These are phyloP conservation scores for Coendou prehensilis DNA, from an alignment of 2,797 vertebrate genomes.

Conservation along the genomic window DNA sequence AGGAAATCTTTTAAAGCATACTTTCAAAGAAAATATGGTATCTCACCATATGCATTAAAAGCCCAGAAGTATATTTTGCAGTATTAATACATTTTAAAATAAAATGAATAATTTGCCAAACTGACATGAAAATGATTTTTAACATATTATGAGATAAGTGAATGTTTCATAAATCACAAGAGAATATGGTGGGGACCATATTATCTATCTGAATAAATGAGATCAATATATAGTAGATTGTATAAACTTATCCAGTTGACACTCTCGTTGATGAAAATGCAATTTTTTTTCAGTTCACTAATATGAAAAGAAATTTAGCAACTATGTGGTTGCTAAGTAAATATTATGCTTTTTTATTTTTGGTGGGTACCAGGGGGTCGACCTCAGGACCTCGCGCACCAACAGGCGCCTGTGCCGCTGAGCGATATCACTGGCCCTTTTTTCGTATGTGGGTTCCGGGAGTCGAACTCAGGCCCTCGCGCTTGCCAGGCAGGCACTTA, in stretches of 20 bases:
- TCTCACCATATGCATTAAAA: conserved; percentile 34
- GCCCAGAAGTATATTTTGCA: conserved; percentile 70
- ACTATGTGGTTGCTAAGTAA: not conserved
- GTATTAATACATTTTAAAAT: conserved; percentile 72
- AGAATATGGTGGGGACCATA: not conserved
- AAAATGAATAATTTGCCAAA: conserved; percentile 30
- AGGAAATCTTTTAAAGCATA: conserved; percentile 43
- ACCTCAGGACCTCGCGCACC: too few relatives aligned
- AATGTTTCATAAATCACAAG: conserved; percentile 71
- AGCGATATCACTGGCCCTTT: too few relatives aligned
- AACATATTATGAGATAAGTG: conserved; percentile 55
- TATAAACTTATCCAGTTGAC: conserved; percentile 1
- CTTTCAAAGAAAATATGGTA: conserved; percentile 58
- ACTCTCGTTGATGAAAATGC: not conserved
- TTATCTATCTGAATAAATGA: conserved; percentile 68
- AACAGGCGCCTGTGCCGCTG: too few relatives aligned
- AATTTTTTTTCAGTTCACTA: not conserved
- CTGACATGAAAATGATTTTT: conserved; percentile 60
- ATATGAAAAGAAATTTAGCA: conserved; percentile 7
- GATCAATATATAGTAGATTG: conserved; percentile 44
- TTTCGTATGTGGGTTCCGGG: too few relatives aligned
- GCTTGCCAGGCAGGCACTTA: too few relatives aligned
- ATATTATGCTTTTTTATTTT: not conserved
- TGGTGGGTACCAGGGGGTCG: too few relatives aligned
- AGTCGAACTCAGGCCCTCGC: too few relatives aligned